These are phyloP conservation scores for Rhimphoctona megacephalus DNA, from an alignment of 2,888 invertebrate species.

Conservation along the genomic window DNA sequence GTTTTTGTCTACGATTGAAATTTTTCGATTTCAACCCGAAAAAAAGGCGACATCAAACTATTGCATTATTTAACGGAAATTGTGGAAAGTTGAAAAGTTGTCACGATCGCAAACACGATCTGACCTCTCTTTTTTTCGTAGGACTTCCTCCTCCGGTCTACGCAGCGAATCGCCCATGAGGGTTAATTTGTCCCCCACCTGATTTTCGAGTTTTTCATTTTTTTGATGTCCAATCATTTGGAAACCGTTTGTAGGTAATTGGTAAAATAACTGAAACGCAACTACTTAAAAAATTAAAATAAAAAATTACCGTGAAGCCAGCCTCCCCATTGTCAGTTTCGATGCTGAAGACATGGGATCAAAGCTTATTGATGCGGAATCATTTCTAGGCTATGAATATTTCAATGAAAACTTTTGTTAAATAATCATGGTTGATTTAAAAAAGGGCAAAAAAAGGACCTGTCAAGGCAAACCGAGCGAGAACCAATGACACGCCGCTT, in stretches of 20 bases:
- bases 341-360: background rate
- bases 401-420: too few relatives aligned
- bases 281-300: background rate
- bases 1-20: too few relatives aligned
- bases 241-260: background rate
- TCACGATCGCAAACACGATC: background rate
- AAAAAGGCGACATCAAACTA: too few relatives aligned
- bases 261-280: background rate
- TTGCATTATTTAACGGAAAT: background rate
- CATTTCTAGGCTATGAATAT: background rate
- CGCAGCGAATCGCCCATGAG: background rate
- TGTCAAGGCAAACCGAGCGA: too few relatives aligned
- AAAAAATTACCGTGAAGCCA: background rate
- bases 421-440: too few relatives aligned
- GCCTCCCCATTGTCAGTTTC: background rate
- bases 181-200: background rate
- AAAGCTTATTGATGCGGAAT: too few relatives aligned
- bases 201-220: background rate
- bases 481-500: too few relatives aligned
- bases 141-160: background rate
- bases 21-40: too few relatives aligned
- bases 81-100: conserved; percentile 1
- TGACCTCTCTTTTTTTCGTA: background rate
- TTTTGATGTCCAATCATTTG: background rate
- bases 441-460: too few relatives aligned